These are phyloP conservation scores for Nibea albiflora DNA, from an alignment of 2,113 vertebrate species.

Conservation along the genomic window DNA sequence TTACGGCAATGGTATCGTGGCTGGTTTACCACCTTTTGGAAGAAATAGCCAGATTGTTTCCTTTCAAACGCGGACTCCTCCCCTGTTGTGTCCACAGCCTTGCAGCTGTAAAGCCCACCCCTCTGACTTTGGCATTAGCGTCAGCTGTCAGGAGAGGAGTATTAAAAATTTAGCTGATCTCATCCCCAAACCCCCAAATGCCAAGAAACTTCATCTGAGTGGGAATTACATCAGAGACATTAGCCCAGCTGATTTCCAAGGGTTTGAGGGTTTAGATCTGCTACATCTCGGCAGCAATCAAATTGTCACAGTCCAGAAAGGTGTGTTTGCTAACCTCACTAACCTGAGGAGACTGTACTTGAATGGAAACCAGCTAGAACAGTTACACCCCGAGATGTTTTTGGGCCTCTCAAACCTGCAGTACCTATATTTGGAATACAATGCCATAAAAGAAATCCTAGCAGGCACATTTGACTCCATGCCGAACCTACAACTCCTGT, in stretches of 20 bases:
- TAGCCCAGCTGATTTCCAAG: slow-evolving; percentile 88
- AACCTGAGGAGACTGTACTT: slow-evolving; percentile 95
- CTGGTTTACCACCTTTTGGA: slow-evolving; percentile 88
- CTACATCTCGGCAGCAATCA: slow-evolving; percentile 97
- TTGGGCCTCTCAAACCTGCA: slow-evolving; percentile 94
- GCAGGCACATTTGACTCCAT: slow-evolving; percentile 96
- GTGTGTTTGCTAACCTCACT: slow-evolving; percentile 95
- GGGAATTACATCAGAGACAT: slow-evolving; percentile 95
- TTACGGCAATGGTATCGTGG: slow-evolving; percentile 96
- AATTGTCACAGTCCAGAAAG: slow-evolving; percentile 89
- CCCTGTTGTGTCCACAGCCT: slow-evolving; percentile 89
- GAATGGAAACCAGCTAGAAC: slow-evolving; percentile 96
- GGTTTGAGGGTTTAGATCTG: slow-evolving; percentile 96
- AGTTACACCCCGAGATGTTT: slow-evolving; percentile 96
- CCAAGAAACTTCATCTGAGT: slow-evolving; percentile 96
- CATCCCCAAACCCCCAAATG: slow-evolving; percentile 90
- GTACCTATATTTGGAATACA: slow-evolving; percentile 99
- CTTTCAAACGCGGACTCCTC: slow-evolving; percentile 95
- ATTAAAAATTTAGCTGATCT: slow-evolving; percentile 92
- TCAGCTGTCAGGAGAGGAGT: slow-evolving; percentile 96
- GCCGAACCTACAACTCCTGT: slow-evolving; percentile 95
- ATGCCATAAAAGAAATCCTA: slow-evolving; percentile 96
- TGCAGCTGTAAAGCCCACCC: slow-evolving; percentile 96
- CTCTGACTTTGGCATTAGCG: slow-evolving; percentile 95
- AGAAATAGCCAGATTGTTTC: slow-evolving; percentile 93